These are phyloP conservation scores for Plemyria rubiginata DNA, from an alignment of 2,888 invertebrate genomes.

Conservation along the genomic window DNA sequence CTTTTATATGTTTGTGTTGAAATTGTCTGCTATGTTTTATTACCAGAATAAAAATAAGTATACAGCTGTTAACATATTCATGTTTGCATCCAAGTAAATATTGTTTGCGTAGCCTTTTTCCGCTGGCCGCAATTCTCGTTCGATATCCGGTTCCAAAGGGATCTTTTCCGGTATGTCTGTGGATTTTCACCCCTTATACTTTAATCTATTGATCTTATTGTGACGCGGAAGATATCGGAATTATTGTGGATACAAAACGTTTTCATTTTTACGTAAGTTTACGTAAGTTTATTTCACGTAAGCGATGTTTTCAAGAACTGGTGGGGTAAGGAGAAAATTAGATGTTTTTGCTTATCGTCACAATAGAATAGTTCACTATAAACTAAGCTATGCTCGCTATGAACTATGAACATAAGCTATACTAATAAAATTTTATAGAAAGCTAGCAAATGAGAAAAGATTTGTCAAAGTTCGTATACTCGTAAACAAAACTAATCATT, in stretches of 20 bases:
- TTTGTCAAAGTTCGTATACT: background rate
- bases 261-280: no score
- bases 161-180: slow-evolving; percentile 34
- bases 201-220: slow-evolving; percentile 34
- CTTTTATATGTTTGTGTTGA: no score
- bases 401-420: no score
- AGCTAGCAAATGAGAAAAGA: background rate
- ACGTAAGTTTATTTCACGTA: no score
- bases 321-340: background rate
- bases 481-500: background rate
- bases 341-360: no score
- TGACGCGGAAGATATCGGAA: slow-evolving; percentile 19
- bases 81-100: background rate
- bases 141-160: slow-evolving; percentile 25
- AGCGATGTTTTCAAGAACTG: background rate
- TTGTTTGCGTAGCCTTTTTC: slow-evolving; percentile 19
- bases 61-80: no score
- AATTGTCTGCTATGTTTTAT: no score
- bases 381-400: no score
- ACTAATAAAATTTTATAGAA: no score
- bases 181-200: slow-evolving; percentile 32
- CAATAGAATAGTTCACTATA: no score
- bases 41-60: no score
- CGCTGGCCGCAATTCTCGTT: slow-evolving; percentile 11
- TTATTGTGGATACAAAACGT: slow-evolving; percentile 5